Base-by-base conservation (phyloP, 2,113 vertebrate genomes). In the Limnothrissa miodon region DNA sequence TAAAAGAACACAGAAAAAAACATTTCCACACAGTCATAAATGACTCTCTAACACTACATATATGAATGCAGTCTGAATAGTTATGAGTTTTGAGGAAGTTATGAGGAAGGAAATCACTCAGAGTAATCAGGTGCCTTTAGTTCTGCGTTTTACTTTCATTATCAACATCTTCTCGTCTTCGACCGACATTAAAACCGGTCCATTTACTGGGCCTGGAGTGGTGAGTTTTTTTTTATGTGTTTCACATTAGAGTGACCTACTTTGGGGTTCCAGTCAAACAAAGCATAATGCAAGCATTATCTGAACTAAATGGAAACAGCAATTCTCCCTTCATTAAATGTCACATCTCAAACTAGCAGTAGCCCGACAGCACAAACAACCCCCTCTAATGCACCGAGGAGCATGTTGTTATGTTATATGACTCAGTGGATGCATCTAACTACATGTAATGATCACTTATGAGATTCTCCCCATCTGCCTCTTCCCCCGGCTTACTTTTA, bases 371-470 rank as follows among this genome's bases (percentile, higher is more conserved):
- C 48, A 84, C 83, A 79, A 84, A 85, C 84, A 85, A 81, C n/a
- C 39, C 33, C 13, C 13, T 42, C 56, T 45, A 78, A 83, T 59
- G 23, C 25, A 25, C 59, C 33, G 21, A 59, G 59, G 53, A 46
- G 66, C 44, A 79, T 80, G 51, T 82, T 51, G 44, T 78, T 36
- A 83, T 84, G 23, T 10, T 9, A 39, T 45, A 74, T 56, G 21
- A 74, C 46, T 48, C 39, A 42, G 45, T 25, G 85, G 79, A 45
- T 45, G 39, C 78, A 80, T 48, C 78, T 80, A 83, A 87, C 80
- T 53, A 83, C 39, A 82, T 56, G 83, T 70, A 85, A 85, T 82
- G 62, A 79, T 81, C 83, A 84, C 78, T 80, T 86, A 87, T 11
- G 44, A 39, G 29, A 46, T 53, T 36, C 81, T 39, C 66, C 81